phyloP scores from a whole-genome alignment of 64 coral and sea anemone species.

The Montipora foliosa region DNA sequence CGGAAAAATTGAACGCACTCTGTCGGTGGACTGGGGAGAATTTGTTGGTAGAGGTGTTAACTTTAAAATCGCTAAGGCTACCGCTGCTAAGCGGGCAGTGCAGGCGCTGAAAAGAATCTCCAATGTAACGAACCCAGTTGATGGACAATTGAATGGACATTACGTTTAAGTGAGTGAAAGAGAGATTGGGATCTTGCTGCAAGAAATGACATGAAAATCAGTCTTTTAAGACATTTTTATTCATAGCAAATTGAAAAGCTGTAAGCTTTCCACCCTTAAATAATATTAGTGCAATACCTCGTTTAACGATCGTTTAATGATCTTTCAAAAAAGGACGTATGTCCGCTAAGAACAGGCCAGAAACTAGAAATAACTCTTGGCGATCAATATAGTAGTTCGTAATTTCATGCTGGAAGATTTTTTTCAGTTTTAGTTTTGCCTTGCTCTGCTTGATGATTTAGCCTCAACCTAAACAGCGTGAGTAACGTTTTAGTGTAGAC shows the following conservation, averaged over 20 bases:
- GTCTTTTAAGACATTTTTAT: not conserved
- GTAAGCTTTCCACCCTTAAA: not conserved
- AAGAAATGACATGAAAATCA: not conserved
- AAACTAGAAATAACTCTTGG: too few species aligned
- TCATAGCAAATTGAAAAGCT: too few species aligned
- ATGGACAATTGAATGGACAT: not conserved
- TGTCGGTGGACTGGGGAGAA: slow-evolving; percentile 74
- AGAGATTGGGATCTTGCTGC: not conserved
- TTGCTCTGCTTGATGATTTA: too few species aligned
- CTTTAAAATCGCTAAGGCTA: slow-evolving; percentile 67
- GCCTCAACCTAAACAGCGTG: too few species aligned
- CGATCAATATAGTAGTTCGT: too few species aligned
- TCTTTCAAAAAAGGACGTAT: too few species aligned
- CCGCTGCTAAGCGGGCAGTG: slow-evolving; percentile 74
- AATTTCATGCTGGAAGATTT: too few species aligned
- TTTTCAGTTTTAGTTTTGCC: too few species aligned
- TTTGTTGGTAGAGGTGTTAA: slow-evolving; percentile 73
- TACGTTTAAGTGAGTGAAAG: not conserved
- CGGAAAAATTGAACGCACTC: slow-evolving; percentile 67
- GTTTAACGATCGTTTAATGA: too few species aligned
- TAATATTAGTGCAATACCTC: not conserved
- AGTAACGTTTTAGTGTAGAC: too few species aligned
- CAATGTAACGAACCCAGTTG: not conserved
- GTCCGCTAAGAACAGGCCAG: too few species aligned
- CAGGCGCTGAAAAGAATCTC: slow-evolving; percentile 14